Conservation (phyloP, 2,797 vertebrate species). For the Mycteria americana region DNA sequence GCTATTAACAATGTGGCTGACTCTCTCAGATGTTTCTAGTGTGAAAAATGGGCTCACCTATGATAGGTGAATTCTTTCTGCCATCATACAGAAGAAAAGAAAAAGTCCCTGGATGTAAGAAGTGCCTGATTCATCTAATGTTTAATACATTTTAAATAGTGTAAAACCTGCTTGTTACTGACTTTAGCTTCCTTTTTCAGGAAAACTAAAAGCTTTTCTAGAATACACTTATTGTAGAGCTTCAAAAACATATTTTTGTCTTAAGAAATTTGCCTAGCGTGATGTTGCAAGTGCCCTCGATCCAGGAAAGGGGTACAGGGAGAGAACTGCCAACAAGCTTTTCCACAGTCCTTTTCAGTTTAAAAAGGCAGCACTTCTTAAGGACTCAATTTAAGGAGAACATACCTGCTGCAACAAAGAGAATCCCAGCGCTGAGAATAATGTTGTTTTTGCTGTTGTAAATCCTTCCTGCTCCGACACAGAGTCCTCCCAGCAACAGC, state of each 20-base stretch:
- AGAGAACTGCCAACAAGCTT: neutral
- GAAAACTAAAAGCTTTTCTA: neutral
- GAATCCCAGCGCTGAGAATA: conserved; percentile 91
- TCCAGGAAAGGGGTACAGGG: neutral
- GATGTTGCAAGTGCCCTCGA: neutral
- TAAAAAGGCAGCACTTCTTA: neutral
- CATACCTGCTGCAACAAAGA: conserved; percentile 95
- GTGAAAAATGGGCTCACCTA: neutral
- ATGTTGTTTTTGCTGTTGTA: conserved; percentile 94
- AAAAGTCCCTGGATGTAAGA: neutral
- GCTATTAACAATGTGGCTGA: neutral
- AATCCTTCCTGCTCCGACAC: conserved; percentile 86
- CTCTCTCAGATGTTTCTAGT: neutral
- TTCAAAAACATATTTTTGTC: neutral
- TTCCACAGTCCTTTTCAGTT: neutral
- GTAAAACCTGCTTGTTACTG: neutral
- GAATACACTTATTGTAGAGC: neutral
- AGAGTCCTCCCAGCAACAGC: conserved; percentile 90
- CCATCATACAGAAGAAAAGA: neutral
- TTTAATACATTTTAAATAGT: neutral
- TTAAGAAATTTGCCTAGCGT: neutral
- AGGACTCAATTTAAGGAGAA: neutral
- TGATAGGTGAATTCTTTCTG: neutral
- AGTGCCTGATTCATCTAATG: neutral
- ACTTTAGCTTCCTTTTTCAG: neutral